phyloP scores from a whole-genome alignment of 2,888 invertebrate species.

The Orthosia gothica region DNA sequence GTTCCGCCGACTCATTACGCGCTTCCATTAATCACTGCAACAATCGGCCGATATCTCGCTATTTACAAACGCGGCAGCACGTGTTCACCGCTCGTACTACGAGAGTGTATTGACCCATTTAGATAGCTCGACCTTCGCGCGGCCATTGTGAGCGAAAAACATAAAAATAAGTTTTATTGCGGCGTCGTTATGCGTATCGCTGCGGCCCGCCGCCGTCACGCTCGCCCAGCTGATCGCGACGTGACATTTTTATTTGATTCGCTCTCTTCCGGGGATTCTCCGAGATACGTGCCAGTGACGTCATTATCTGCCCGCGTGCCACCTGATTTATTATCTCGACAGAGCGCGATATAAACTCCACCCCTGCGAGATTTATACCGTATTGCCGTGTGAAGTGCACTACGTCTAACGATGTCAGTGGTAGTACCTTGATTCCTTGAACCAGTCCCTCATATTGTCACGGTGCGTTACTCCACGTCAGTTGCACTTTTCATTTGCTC shows the following conservation, averaged over 20 bases:
- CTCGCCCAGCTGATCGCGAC: conserved; percentile 90
- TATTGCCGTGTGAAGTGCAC: conserved; percentile 55
- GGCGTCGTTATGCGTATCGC: conserved; percentile 91
- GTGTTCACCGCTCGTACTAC: conserved; percentile 90
- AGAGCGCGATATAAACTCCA: conserved; percentile 80
- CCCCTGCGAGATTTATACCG: conserved; percentile 81
- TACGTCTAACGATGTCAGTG: conserved; percentile 79
- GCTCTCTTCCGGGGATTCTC: conserved; percentile 91
- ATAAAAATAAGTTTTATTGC: conserved; percentile 92
- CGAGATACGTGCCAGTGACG: conserved; percentile 91
- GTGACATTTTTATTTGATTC: conserved; percentile 92
- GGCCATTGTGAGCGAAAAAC: conserved; percentile 92
- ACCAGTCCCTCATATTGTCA: conserved; percentile 20
- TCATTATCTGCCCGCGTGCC: conserved; percentile 87
- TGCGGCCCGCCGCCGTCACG: conserved; percentile 84
- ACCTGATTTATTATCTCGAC: conserved; percentile 88
- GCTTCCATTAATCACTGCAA: conserved; percentile 92
- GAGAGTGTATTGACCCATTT: conserved; percentile 92
- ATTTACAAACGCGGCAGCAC: conserved; percentile 91
- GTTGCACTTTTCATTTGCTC: conserved; percentile 68
- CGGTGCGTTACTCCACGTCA: conserved; percentile 58
- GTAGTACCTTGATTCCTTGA: conserved; percentile 77
- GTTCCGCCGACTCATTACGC: conserved; percentile 89
- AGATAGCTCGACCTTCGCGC: conserved; percentile 92
- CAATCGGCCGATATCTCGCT: conserved; percentile 92